Evolutionary conservation across 1,140 invertebrate genomes (phyloP).

Genomic region (Zelostemma sp.): DNA sequence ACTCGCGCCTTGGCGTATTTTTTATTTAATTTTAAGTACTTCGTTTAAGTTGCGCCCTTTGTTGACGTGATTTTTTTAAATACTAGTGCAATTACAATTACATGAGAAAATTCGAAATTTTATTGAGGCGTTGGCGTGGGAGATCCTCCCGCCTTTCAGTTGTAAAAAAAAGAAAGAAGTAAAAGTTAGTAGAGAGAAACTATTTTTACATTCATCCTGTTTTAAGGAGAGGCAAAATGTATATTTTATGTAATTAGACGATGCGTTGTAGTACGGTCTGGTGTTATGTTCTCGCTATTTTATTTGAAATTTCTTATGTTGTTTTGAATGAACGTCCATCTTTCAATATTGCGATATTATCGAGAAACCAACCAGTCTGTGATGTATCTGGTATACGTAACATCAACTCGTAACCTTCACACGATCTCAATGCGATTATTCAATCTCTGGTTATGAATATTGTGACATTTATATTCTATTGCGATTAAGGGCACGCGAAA

Average conservation of each 20-base stretch:
- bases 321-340: conserved; percentile 39
- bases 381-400: conserved; percentile 51
- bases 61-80: conserved; percentile 26
- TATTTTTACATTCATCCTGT: conserved; percentile 49
- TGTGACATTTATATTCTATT: neutral
- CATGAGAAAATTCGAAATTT: conserved; percentile 28
- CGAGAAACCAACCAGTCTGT: conserved; percentile 48
- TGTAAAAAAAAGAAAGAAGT: conserved; percentile 15
- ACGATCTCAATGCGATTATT: conserved; percentile 44
- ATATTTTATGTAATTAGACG: conserved; percentile 23
- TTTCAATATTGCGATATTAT: conserved; percentile 41
- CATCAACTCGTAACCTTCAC: conserved; percentile 33
- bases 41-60: conserved; percentile 28
- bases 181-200: conserved; percentile 32
- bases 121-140: conserved; percentile 20
- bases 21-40: conserved; percentile 30
- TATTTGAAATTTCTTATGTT: conserved; percentile 16
- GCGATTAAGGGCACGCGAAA: no score
- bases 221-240: conserved; percentile 35
- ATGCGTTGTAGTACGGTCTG: conserved; percentile 21
- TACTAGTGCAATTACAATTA: conserved; percentile 44
- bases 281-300: conserved; percentile 29
- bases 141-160: conserved; percentile 23
- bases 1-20: conserved; percentile 10
- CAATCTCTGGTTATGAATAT: conserved; percentile 21